Percentiles rank a stretch among this genome's conserved stretches.
phyloP scores from a whole-genome alignment of 2,888 invertebrate species.

The Masnerella sp. region DNA sequence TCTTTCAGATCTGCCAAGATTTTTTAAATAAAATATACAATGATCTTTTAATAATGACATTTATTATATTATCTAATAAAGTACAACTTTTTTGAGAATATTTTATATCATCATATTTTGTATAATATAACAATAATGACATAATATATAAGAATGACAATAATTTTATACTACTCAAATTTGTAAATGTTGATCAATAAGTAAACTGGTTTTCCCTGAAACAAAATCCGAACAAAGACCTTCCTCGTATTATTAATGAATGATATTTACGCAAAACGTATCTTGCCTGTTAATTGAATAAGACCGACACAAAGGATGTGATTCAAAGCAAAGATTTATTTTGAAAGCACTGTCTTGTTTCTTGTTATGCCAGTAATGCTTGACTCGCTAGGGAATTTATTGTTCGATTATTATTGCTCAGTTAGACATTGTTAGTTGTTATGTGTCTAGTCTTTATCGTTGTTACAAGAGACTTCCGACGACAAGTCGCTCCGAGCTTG shows the following conservation, averaged over 20 bases:
- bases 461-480: constrained; percentile 40
- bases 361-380: constrained; percentile 53
- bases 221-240: not conserved
- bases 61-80: no score
- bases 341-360: constrained; percentile 39
- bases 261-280: constrained; percentile 1
- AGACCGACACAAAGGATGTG: constrained; percentile 25
- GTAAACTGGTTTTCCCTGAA: constrained; percentile 4
- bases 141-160: constrained; percentile 2
- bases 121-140: no score
- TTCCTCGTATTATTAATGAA: not conserved
- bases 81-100: no score
- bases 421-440: constrained; percentile 47
- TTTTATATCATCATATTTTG: no score
- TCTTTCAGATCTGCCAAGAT: no score
- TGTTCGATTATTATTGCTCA: constrained; percentile 43
- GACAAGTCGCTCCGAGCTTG: constrained; percentile 23
- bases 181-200: no score
- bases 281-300: constrained; percentile 33
- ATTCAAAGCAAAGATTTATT: constrained; percentile 38
- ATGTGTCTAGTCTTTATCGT: constrained; percentile 48
- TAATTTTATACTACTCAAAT: no score
- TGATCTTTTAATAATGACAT: no score
- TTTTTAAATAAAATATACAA: no score
- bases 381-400: constrained; percentile 28